phyloP scores from a whole-genome alignment of 1,140 invertebrate genomes.

The Achatina immaculata region DNA sequence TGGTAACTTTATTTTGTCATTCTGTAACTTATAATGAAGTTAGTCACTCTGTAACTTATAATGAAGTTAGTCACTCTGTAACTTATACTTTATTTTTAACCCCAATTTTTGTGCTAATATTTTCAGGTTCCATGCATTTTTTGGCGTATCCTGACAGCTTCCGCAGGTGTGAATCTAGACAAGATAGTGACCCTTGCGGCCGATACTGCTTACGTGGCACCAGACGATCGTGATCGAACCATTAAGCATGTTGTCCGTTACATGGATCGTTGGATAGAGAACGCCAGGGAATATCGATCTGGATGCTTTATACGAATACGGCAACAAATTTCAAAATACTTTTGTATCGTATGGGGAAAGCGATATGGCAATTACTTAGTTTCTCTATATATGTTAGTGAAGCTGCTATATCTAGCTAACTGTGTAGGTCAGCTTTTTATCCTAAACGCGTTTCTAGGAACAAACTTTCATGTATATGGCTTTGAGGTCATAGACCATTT shows the following conservation, averaged over 20 bases:
- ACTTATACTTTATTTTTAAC: no score
- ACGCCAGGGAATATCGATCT: constrained; percentile 65
- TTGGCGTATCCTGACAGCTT: constrained; percentile 73
- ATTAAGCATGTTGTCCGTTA: constrained; percentile 70
- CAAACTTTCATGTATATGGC: constrained; percentile 73
- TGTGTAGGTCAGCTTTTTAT: constrained; percentile 73
- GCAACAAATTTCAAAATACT: constrained; percentile 67
- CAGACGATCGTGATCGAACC: constrained; percentile 69
- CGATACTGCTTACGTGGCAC: constrained; percentile 69
- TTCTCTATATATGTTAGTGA: constrained; percentile 73
- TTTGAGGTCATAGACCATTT: constrained; percentile 70
- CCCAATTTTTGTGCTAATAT: not conserved
- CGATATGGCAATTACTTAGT: constrained; percentile 73
- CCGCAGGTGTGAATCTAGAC: constrained; percentile 72
- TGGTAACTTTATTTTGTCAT: no score
- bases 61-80: no score
- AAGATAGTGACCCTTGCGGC: constrained; percentile 68
- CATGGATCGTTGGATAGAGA: constrained; percentile 69
- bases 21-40: no score
- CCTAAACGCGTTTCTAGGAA: constrained; percentile 73
- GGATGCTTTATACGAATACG: constrained; percentile 64
- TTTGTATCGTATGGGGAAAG: constrained; percentile 69
- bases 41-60: no score
- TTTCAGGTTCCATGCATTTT: constrained; percentile 70
- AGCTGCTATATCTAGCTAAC: constrained; percentile 72